Base-by-base conservation (phyloP, 2,113 vertebrate species). In the Gymnarchus niloticus region DNA sequence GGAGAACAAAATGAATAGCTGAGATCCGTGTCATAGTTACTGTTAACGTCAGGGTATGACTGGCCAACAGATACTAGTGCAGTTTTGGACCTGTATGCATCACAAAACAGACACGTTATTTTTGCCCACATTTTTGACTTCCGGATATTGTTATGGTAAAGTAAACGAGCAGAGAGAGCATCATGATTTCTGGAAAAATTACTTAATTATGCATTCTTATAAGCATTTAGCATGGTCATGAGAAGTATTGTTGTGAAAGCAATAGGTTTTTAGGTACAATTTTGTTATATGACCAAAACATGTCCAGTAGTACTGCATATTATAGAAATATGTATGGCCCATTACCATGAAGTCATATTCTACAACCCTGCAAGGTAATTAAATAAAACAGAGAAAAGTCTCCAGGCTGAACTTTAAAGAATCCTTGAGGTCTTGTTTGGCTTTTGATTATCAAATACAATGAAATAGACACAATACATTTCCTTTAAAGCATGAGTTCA, bases 81-180 rank as follows among this genome's bases (percentile, higher is more conserved):
- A 76, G 33, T 33, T 76, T 44, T 41, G 69, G 17, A 76, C 37
- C 69, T 76, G 69, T 17, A 49, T 49, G 37, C 84, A 86, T 92
- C 89, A 91, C 90, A 90, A 90, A 92, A 93, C 91, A 91, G 89
- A 48, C 23, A 0, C 23, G 46, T 49, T 25, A 0, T 4, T 23
- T 28, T 80, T 3, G 19, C 46, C 9, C 46, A 6, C 12, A 41
- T 73, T 19, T 41, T 41, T 73, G 65, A 12, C 65, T 73, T 73
- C 33, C 3, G 17, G n/a, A n/a, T n/a, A 41, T 73, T 3, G 12
- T 33, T 9, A 2, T 37, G 19, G 41, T 41, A 73, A 14, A 41
- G 19, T 41, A 73, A 73, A 73, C 10, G 33, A 73, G 65, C 12
- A 33, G 28, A 73, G 37, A 73, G 65, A 33, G 33, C 33, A 73